A percentile compares a stretch with the other conserved stretches of the same genome.
Conservation (phyloP, 2,113 vertebrate genomes). For the Caretta caretta region DNA sequence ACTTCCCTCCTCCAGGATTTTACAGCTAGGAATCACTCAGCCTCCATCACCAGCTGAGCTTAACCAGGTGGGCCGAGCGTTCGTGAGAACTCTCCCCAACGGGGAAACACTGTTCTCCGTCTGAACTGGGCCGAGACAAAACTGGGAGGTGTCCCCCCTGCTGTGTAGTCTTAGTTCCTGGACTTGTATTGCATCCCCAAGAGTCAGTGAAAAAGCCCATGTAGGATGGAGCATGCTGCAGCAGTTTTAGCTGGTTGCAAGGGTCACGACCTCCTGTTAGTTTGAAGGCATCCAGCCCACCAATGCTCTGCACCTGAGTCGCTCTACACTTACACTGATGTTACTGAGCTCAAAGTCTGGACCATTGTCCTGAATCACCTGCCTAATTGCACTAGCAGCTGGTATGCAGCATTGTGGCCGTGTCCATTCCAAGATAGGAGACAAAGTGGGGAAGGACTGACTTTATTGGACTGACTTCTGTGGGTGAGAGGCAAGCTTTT, state of each 20-base stretch:
- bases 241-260: rapidly evolving
- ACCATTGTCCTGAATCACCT: neutral
- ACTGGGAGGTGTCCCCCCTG: neutral
- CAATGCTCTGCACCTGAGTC: neutral
- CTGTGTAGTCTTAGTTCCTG: neutral
- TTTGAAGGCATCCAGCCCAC: neutral
- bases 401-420: too few species aligned
- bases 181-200: rapidly evolving
- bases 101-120: neutral
- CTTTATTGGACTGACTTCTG: too few species aligned
- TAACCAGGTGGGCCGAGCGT: neutral
- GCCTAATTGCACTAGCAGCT: rapidly evolving
- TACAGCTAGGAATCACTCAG: neutral
- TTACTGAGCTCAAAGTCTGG: neutral
- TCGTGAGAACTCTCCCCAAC: neutral
- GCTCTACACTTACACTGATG: rapidly evolving
- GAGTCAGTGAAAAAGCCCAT: rapidly evolving
- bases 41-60: neutral
- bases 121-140: neutral
- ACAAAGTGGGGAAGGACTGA: too few species aligned
- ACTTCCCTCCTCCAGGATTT: rapidly evolving
- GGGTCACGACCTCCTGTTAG: neutral
- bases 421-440: too few species aligned
- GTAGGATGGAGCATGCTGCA: rapidly evolving
- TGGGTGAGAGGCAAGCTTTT: too few species aligned